phyloP scores from a whole-genome alignment of 2,113 vertebrate species.

The Hyperopisus bebe region DNA sequence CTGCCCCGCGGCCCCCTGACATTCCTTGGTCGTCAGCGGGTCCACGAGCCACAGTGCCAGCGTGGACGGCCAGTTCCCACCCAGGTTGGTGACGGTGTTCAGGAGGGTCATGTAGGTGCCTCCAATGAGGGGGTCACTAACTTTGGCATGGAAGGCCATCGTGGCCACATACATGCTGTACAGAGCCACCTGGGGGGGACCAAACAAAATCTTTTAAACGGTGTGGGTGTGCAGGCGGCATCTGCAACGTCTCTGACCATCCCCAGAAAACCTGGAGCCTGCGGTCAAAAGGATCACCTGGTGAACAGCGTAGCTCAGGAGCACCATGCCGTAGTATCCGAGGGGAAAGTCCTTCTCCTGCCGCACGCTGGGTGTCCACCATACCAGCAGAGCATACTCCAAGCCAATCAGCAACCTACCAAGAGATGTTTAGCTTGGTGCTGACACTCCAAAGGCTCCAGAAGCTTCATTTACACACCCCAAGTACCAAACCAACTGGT shows the following conservation, averaged over 20 bases:
- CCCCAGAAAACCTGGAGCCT: not conserved
- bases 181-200: conserved; percentile 68
- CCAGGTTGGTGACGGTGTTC: conserved; percentile 91
- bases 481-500: not conserved
- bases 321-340: conserved; percentile 77
- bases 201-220: not conserved
- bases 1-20: conserved; percentile 67
- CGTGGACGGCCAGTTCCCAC: conserved; percentile 93
- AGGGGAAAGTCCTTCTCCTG: conserved; percentile 82
- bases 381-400: conserved; percentile 82
- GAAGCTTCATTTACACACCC: not conserved
- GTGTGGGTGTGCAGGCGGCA: not conserved
- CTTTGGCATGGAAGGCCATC: conserved; percentile 97
- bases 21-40: conserved; percentile 84
- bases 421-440: not conserved
- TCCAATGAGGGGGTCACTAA: conserved; percentile 92
- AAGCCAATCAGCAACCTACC: conserved; percentile 82
- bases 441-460: not conserved
- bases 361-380: conserved; percentile 86
- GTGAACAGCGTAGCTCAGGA: conserved; percentile 88
- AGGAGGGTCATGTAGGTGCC: conserved; percentile 98
- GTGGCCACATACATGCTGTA: conserved; percentile 97
- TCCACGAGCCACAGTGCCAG: conserved; percentile 92
- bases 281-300: conserved; percentile 65
- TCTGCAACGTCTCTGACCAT: too few species aligned